Evolutionary conservation across 2,797 vertebrate species (phyloP).

Genomic region (Melanotaenia nigrans): DNA sequence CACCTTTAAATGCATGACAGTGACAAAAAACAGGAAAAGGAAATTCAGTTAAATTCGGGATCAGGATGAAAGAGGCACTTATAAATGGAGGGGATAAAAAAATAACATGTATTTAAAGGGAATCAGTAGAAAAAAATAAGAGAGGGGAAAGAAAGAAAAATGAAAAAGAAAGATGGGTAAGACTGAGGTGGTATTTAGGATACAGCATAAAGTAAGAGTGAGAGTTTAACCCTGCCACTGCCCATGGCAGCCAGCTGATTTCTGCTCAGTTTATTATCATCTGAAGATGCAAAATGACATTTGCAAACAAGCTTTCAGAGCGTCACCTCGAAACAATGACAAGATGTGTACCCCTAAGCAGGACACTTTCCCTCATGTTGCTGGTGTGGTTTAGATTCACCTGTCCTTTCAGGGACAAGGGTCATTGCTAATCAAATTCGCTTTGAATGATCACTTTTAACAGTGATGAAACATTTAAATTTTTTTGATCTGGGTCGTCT

Average conservation of each 20-base stretch:
- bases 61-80: not conserved
- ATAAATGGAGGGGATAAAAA: not conserved
- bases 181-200: too few relatives aligned
- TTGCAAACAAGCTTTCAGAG: slow-evolving; percentile 12
- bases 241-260: slow-evolving; percentile 28
- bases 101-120: not conserved
- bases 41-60: slow-evolving; percentile 4
- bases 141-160: not conserved
- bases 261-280: slow-evolving; percentile 38
- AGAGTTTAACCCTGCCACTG: slow-evolving; percentile 18
- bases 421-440: not conserved
- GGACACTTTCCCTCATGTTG: not conserved
- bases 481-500: not conserved
- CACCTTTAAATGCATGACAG: slow-evolving; percentile 9
- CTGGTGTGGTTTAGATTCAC: not conserved
- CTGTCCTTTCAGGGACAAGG: not conserved
- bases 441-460: slow-evolving; percentile 4
- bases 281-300: slow-evolving; percentile 22
- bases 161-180: too few relatives aligned
- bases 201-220: not conserved
- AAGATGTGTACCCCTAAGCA: not conserved
- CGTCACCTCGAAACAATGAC: slow-evolving; percentile 10
- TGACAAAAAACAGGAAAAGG: not conserved
- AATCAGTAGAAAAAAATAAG: not conserved
- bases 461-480: not conserved